Conservation (phyloP, 2,113 vertebrate species). For the Carassius gibelio region DNA sequence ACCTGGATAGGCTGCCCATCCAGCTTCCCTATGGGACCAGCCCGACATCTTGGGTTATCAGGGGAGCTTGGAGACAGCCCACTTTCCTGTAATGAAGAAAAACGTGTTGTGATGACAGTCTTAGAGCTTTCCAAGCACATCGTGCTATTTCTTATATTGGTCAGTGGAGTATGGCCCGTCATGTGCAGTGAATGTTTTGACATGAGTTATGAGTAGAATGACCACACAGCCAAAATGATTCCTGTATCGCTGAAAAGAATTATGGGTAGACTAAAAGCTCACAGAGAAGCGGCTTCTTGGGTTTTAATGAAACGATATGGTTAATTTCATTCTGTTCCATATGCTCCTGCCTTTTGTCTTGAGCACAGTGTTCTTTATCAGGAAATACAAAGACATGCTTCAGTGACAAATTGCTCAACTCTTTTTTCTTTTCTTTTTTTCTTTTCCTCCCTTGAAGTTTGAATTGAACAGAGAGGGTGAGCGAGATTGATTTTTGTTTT, state of each 20-base stretch:
- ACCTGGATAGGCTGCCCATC: constrained; percentile 62
- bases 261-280: background rate
- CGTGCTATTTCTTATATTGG: constrained; percentile 8
- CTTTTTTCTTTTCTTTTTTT: background rate
- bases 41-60: constrained; percentile 63
- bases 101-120: background rate
- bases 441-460: constrained; percentile 16
- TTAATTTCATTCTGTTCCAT: background rate
- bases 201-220: background rate
- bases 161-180: background rate
- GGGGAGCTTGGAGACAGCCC: constrained; percentile 51
- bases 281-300: background rate
- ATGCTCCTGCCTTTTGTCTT: constrained; percentile 12
- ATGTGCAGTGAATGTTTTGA: constrained; percentile 14
- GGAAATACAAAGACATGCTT: constrained; percentile 34
- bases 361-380: constrained; percentile 17
- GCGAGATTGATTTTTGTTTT: constrained; percentile 44
- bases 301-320: background rate
- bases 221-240: background rate
- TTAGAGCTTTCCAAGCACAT: constrained; percentile 37
- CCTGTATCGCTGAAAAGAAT: background rate
- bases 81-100: constrained; percentile 52
- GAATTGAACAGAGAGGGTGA: constrained; percentile 28
- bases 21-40: constrained; percentile 59
- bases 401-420: constrained; percentile 36